Percentiles rank a stretch among this genome's conserved stretches.
These are phyloP conservation scores for Dermatemys mawii DNA, from an alignment of 2,113 vertebrate species.

Conservation along the genomic window DNA sequence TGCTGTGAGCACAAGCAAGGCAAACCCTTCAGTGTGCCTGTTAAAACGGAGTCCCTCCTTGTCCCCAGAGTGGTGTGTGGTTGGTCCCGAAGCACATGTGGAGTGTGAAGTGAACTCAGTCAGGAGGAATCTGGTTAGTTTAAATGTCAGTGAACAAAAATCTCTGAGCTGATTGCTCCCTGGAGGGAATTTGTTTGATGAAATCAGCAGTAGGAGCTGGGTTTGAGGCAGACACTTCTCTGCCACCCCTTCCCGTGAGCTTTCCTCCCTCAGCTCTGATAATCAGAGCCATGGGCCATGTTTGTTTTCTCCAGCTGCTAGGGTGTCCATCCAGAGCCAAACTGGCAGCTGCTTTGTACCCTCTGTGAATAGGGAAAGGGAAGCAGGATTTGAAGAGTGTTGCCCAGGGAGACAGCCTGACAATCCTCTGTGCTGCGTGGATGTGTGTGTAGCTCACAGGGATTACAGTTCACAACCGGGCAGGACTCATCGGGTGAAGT, in stretches of 20 bases:
- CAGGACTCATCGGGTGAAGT: neutral
- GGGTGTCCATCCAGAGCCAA: neutral
- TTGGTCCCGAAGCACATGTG: neutral
- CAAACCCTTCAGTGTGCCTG: neutral
- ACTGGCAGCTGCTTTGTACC: neutral
- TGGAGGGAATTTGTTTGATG: neutral
- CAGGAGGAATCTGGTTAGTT: neutral
- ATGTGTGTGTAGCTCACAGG: neutral
- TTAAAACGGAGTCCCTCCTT: neutral
- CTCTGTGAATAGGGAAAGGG: neutral
- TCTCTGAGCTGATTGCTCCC: neutral
- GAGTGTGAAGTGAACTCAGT: neutral
- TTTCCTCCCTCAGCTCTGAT: neutral
- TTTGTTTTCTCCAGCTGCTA: neutral
- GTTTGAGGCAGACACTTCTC: neutral
- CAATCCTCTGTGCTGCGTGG: neutral
- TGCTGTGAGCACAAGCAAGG: neutral
- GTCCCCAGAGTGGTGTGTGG: neutral
- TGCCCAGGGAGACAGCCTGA: neutral
- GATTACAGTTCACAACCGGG: neutral
- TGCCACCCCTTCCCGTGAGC: neutral
- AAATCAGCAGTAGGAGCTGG: neutral
- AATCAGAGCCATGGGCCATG: neutral
- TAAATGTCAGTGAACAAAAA: constrained; percentile 4
- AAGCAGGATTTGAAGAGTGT: neutral